Evolutionary conservation across 2,113 vertebrate species (phyloP), one percentile per base, ranked within the genome.

Genomic region (Elephas maximus): DNA sequence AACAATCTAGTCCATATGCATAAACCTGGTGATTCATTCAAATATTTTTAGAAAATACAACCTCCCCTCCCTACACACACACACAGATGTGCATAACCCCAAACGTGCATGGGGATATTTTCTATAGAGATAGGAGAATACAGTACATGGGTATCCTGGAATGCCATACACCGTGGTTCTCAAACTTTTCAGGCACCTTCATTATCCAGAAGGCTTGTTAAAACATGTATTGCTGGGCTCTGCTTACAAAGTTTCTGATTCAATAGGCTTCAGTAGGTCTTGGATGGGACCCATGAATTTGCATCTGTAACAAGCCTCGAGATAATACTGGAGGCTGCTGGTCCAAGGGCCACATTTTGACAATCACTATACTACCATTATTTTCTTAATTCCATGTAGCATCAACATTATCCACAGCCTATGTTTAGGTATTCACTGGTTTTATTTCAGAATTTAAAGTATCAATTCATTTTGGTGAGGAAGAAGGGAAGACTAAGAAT

Each of bases 361-460:
- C 24, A 65, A 65, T 26, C 63, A 28, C 63, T 67, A 24, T 8
- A 28, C 65, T 69, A 11, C 28, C 14, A 15, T 60, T 21, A 62
- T 89, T 83, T 89, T 69, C 30, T 63, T 78, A 37, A 76, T 41
- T 78, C 14, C 33, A 63, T 18, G 30, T 74, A 30, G 3, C 28
- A 57, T 48, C 26, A 24, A n/a, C 12, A 60, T 28, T 67, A 63
- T 7, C 12, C 44, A 83, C 11, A n/a, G 53, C 2, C 30, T 78
- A 53, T 57, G 57, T 41, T 80, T 91, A 73, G 11, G 20, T 21
- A 67, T 28, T 89, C 28, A 62, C 5, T 78, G 23, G 17, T 37
- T 93, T 87, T 74, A 83, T 33, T 87, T 90, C 23, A 84, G n/a
- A 96, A 86, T 69, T 62, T 79, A 83, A 82, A 83, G 28, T 44